A percentile compares a stretch with the other conserved stretches of the same genome.
These are phyloP conservation scores for Molossus alvarezi DNA, from an alignment of 2,797 vertebrate species.

Conservation along the genomic window DNA sequence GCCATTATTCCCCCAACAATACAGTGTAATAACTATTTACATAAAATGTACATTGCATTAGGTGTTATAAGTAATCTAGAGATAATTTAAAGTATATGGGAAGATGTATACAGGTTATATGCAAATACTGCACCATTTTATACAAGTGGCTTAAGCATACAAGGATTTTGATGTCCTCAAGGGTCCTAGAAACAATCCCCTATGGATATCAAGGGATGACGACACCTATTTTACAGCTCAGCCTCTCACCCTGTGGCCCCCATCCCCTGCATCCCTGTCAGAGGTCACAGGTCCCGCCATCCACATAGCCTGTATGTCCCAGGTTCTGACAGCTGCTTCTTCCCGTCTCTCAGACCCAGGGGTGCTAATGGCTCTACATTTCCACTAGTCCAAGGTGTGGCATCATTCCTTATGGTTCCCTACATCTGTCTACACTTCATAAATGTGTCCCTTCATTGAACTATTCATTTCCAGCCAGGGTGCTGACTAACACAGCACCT, in stretches of 20 bases:
- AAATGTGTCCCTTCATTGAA: background rate
- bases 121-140: background rate
- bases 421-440: background rate
- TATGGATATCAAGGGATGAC: background rate
- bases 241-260: background rate
- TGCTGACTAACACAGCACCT: background rate
- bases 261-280: background rate
- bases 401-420: background rate
- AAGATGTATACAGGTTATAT: background rate
- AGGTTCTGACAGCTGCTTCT: background rate
- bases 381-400: background rate
- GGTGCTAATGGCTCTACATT: background rate
- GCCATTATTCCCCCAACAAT: background rate
- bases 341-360: background rate
- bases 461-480: background rate
- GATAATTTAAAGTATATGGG: background rate
- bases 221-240: background rate
- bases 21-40: background rate
- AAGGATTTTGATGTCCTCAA: background rate
- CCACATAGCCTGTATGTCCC: background rate
- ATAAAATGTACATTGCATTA: background rate
- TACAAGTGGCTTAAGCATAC: background rate
- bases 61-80: background rate
- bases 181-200: background rate
- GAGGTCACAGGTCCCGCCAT: background rate